These are phyloP conservation scores for Ciona savignyi DNA, from an alignment of 23 tunicate genomes.

Conservation along the genomic window DNA sequence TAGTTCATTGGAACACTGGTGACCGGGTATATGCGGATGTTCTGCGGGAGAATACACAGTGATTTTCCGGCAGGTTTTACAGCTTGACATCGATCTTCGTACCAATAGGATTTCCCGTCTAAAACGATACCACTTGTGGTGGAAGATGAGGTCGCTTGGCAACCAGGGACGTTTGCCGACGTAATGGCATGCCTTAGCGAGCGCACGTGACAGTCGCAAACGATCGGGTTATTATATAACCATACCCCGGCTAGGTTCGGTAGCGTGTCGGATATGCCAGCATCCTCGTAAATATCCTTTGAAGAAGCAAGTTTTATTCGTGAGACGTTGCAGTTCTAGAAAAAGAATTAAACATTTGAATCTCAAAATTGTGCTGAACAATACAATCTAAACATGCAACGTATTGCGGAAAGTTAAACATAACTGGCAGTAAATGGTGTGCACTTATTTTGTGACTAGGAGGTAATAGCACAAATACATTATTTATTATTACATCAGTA, in stretches of 20 bases:
- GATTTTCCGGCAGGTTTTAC: background rate
- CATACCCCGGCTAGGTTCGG: constrained; percentile 31
- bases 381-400: too few relatives aligned
- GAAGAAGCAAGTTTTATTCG: constrained; percentile 22
- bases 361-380: too few relatives aligned
- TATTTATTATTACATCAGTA: too few relatives aligned
- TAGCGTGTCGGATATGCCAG: constrained; percentile 24
- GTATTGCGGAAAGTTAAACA: too few relatives aligned
- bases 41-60: constrained; percentile 5
- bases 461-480: too few relatives aligned
- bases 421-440: too few relatives aligned
- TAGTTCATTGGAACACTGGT: background rate
- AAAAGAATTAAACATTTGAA: constrained; percentile 1
- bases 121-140: background rate
- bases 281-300: background rate
- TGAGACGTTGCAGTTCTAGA: constrained; percentile 45
- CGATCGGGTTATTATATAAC: constrained; percentile 44
- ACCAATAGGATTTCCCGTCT: background rate
- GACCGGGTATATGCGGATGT: background rate
- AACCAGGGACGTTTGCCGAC: background rate
- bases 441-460: too few relatives aligned
- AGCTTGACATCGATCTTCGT: background rate
- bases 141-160: too few relatives aligned
- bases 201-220: constrained; percentile 53
- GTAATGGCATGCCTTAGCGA: background rate